Conservation (phyloP, 2,113 vertebrate genomes). For the Brachionichthys hirsutus region DNA sequence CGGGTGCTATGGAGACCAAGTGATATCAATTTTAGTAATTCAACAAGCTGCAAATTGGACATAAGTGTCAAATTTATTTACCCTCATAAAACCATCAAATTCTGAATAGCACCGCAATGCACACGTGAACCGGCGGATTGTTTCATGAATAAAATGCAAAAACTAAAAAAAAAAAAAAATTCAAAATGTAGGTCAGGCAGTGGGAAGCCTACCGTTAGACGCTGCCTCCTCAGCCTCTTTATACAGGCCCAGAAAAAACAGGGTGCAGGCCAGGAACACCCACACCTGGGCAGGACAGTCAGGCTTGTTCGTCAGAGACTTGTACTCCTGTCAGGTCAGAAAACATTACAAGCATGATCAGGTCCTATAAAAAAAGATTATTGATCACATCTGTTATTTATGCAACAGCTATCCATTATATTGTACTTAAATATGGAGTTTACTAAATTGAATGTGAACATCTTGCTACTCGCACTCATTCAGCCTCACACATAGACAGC, state of each 20-base stretch:
- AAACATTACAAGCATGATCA: constrained; percentile 7
- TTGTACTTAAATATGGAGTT: not conserved
- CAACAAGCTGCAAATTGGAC: no score
- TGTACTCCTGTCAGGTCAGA: constrained; percentile 85
- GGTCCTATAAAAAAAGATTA: not conserved
- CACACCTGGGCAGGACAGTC: constrained; percentile 86
- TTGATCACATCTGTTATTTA: not conserved
- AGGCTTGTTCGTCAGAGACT: constrained; percentile 77
- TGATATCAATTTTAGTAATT: constrained; percentile 36
- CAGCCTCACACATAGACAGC: constrained; percentile 2
- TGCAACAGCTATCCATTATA: not conserved
- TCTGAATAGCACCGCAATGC: no score
- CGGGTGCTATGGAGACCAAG: constrained; percentile 76
- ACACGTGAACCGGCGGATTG: no score
- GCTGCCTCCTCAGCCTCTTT: constrained; percentile 91
- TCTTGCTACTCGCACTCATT: not conserved
- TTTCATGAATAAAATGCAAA: no score
- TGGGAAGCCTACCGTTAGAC: constrained; percentile 81
- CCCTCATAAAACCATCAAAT: not conserved
- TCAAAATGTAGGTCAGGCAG: not conserved
- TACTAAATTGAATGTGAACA: no score
- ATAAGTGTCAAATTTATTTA: constrained; percentile 5
- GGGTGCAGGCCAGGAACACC: constrained; percentile 90
- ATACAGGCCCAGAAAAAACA: constrained; percentile 96
- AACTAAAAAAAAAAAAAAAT: not conserved